These are phyloP conservation scores for Gallinago nigripennis DNA, from an alignment of 2,797 vertebrate species.

Conservation along the genomic window DNA sequence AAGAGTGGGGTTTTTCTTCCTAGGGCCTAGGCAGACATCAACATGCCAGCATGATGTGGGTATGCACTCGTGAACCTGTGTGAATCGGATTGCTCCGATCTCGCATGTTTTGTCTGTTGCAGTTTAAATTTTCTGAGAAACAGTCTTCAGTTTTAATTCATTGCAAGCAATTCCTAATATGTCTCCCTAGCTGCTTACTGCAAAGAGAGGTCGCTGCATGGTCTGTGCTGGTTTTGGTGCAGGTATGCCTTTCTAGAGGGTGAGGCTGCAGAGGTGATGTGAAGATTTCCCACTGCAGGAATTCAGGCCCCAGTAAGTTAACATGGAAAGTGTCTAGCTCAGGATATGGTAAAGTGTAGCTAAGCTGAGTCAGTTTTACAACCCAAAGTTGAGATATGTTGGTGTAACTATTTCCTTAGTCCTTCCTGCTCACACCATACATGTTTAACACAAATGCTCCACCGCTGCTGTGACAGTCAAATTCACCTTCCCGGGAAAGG, in stretches of 20 bases:
- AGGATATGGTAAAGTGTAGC: neutral
- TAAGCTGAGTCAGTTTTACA: neutral
- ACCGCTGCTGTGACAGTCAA: conserved; percentile 18
- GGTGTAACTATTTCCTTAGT: neutral
- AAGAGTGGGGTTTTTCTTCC: neutral
- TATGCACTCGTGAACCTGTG: neutral
- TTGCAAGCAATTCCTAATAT: neutral
- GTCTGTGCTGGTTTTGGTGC: neutral
- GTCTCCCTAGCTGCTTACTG: neutral
- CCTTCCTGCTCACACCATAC: neutral
- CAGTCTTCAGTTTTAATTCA: neutral
- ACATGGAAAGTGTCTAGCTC: neutral
- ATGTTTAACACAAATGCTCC: neutral
- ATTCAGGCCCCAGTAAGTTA: neutral
- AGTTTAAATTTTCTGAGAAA: neutral
- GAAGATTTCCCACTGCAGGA: neutral
- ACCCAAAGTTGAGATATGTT: neutral
- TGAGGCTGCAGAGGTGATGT: neutral
- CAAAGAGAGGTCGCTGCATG: neutral
- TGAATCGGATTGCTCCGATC: fast-evolving
- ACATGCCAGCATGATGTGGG: fast-evolving
- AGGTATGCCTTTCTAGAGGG: neutral
- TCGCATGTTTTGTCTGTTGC: neutral
- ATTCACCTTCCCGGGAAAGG: neutral
- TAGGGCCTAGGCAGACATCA: neutral